Conservation (phyloP, 2,113 vertebrate species). For the Maccullochella peelii region DNA sequence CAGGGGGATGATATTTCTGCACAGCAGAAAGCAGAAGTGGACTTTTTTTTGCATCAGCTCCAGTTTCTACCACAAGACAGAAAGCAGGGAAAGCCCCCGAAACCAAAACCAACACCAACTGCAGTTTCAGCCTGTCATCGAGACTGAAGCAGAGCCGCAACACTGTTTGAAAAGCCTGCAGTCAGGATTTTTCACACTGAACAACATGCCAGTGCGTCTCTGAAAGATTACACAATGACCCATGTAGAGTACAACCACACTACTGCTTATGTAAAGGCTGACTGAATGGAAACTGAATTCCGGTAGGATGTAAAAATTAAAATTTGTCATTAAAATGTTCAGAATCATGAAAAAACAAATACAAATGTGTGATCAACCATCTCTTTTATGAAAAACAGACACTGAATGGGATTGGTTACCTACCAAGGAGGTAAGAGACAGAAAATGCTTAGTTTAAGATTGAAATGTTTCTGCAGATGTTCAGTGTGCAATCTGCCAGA, state of each 20-base stretch:
- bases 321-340: background rate
- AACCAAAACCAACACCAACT: conserved; percentile 27
- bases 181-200: background rate
- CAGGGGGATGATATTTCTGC: background rate
- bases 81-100: conserved; percentile 51
- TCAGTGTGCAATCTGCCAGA: background rate
- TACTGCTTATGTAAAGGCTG: background rate
- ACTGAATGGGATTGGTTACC: background rate
- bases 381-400: too few relatives aligned
- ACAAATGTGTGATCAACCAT: background rate
- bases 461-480: background rate
- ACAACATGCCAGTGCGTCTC: background rate
- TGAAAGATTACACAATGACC: background rate
- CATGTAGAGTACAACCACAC: background rate
- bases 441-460: background rate
- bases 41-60: background rate
- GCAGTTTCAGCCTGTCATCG: conserved; percentile 10
- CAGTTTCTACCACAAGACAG: conserved; percentile 57
- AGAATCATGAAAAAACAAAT: background rate
- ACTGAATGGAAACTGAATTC: background rate
- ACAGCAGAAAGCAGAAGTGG: conserved; percentile 67
- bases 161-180: background rate
- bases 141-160: background rate
- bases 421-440: background rate
- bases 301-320: background rate